Conservation (phyloP, 2,888 invertebrate genomes). For the Lottia gigantea region DNA sequence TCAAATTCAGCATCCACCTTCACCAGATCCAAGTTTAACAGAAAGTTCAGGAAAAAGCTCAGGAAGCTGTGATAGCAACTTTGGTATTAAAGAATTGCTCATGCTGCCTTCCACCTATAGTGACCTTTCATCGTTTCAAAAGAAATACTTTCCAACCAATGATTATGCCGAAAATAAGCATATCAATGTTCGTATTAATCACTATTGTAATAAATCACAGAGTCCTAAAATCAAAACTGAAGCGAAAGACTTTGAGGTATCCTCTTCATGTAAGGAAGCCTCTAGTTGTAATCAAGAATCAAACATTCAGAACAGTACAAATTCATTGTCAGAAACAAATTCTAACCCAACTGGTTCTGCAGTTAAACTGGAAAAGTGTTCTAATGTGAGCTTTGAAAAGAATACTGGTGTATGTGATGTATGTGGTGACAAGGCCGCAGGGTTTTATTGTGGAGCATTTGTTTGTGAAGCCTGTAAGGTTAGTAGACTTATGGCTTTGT, state of each 20-base stretch:
- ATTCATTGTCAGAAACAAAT: no score
- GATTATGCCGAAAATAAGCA: background rate
- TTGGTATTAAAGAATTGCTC: background rate
- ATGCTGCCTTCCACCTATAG: background rate
- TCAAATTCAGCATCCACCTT: background rate
- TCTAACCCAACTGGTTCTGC: no score
- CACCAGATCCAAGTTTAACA: background rate
- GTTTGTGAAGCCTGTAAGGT: slow-evolving; percentile 68
- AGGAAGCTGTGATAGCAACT: background rate
- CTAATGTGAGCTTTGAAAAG: background rate
- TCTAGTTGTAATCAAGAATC: no score
- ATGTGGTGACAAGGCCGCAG: slow-evolving; percentile 62
- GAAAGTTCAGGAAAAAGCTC: background rate
- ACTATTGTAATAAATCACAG: background rate
- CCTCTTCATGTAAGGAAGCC: no score
- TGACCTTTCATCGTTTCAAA: background rate
- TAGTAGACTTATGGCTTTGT: slow-evolving; percentile 18
- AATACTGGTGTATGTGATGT: slow-evolving; percentile 52
- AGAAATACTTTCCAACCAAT: background rate
- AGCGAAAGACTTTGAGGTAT: no score
- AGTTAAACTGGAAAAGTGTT: no score
- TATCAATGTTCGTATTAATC: background rate
- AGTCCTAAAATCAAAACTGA: no score
- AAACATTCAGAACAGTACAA: no score
- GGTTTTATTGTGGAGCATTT: slow-evolving; percentile 66